phyloP scores from a whole-genome alignment of 1,140 invertebrate genomes.

The Diabrotica virgifera region DNA sequence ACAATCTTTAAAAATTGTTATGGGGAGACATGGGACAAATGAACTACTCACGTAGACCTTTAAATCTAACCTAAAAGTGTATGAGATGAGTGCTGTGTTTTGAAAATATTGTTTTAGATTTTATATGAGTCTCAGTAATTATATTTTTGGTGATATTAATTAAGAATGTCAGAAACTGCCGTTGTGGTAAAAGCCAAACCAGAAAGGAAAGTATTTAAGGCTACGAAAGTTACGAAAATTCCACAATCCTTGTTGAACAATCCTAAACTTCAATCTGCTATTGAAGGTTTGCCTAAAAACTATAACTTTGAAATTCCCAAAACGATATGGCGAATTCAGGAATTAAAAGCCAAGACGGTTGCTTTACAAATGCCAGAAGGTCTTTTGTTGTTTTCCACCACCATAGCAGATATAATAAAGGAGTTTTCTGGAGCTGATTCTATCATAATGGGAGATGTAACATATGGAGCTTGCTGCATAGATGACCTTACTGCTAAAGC shows the following conservation, averaged over 20 bases:
- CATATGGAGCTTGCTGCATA: slow-evolving; percentile 99
- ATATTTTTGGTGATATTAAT: neutral
- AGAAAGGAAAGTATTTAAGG: slow-evolving; percentile 73
- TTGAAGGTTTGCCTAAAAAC: slow-evolving; percentile 79
- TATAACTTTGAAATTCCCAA: slow-evolving; percentile 99
- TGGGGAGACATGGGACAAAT: slow-evolving; percentile 15
- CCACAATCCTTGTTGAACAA: slow-evolving; percentile 82
- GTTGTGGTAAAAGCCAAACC: slow-evolving; percentile 74
- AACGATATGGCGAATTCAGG: slow-evolving; percentile 93
- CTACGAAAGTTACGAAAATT: slow-evolving; percentile 72
- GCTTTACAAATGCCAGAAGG: slow-evolving; percentile 98
- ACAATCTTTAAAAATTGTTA: neutral
- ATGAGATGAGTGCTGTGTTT: too few species aligned
- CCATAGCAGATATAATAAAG: slow-evolving; percentile 92
- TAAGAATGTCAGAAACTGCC: slow-evolving; percentile 40
- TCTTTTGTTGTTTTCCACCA: slow-evolving; percentile 85
- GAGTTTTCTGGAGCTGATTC: slow-evolving; percentile 88
- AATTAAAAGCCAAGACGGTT: slow-evolving; percentile 79
- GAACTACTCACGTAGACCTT: slow-evolving; percentile 27
- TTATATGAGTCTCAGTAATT: neutral
- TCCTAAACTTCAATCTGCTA: slow-evolving; percentile 69
- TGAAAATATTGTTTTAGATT: neutral
- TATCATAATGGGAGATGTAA: slow-evolving; percentile 96
- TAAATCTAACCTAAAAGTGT: slow-evolving; percentile 9
- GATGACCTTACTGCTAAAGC: slow-evolving; percentile 94